Percentiles rank a stretch among this genome's conserved stretches.
These are phyloP conservation scores for Chlorops oryzae DNA, from an alignment of 1,140 invertebrate species.

Conservation along the genomic window DNA sequence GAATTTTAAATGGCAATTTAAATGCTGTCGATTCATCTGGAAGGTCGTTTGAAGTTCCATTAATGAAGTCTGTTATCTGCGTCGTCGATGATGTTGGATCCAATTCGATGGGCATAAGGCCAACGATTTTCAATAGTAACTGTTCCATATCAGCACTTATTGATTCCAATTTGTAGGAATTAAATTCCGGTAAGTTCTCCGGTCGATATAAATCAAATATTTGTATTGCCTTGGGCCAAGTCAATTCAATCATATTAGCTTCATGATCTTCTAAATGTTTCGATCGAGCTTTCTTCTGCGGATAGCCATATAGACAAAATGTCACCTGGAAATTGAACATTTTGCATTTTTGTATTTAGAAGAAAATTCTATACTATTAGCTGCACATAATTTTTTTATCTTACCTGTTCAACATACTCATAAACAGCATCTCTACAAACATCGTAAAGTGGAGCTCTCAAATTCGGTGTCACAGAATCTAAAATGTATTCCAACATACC, in stretches of 20 bases:
- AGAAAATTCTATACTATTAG: neutral
- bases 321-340: too few species aligned
- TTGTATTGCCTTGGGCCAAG: conserved; percentile 69
- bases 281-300: conserved; percentile 66
- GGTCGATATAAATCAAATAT: conserved; percentile 82
- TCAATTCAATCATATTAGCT: conserved; percentile 62
- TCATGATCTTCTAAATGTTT: conserved; percentile 76
- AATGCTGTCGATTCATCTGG: conserved; percentile 47
- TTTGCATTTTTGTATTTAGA: neutral
- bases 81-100: conserved; percentile 57
- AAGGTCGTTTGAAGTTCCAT: conserved; percentile 53
- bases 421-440: conserved; percentile 28
- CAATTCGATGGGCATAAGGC: conserved; percentile 61
- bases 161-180: conserved; percentile 63
- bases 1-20: conserved; percentile 53
- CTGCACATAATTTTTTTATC: conserved; percentile 47
- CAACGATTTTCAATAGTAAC: conserved; percentile 69
- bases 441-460: conserved; percentile 56
- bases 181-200: conserved; percentile 72
- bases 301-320: conserved; percentile 83
- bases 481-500: conserved; percentile 72
- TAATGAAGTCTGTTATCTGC: conserved; percentile 62
- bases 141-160: conserved; percentile 71
- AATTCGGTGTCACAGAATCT: conserved; percentile 62
- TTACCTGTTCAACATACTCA: conserved; percentile 73